These are phyloP conservation scores for Vandiemenella viatica DNA, from an alignment of 2,888 invertebrate species.

Conservation along the genomic window DNA sequence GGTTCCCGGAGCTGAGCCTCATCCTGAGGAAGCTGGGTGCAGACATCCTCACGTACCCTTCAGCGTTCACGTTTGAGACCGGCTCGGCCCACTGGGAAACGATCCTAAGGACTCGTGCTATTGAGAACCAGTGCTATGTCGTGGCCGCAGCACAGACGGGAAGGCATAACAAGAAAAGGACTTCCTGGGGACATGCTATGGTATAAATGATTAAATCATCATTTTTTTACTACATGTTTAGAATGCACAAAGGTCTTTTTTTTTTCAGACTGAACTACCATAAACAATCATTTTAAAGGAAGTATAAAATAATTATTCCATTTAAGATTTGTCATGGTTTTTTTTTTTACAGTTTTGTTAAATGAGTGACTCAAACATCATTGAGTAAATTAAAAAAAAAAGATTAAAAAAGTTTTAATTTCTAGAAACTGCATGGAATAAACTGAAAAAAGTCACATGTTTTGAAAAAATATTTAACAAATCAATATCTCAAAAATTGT, in stretches of 20 bases:
- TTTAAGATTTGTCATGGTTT: too few species aligned
- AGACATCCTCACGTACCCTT: constrained; percentile 77
- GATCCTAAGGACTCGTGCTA: constrained; percentile 72
- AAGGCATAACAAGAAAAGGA: constrained; percentile 66
- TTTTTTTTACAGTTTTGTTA: too few species aligned
- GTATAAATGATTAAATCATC: constrained; percentile 28
- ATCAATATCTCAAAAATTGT: too few species aligned
- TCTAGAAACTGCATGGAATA: too few species aligned
- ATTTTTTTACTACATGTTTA: neutral
- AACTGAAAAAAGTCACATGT: too few species aligned
- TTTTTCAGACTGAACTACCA: too few species aligned
- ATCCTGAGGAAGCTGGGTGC: constrained; percentile 62
- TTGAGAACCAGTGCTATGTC: constrained; percentile 93
- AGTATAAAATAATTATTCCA: too few species aligned
- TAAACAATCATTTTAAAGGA: too few species aligned
- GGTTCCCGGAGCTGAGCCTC: constrained; percentile 79
- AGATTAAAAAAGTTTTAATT: too few species aligned
- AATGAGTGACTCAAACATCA: too few species aligned
- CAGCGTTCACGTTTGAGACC: constrained; percentile 84
- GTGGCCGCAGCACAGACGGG: constrained; percentile 90
- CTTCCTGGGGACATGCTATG: constrained; percentile 83
- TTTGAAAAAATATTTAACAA: too few species aligned
- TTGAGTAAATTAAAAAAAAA: too few species aligned
- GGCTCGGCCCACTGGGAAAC: constrained; percentile 90
- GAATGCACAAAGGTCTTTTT: neutral